Evolutionary conservation across 2,888 invertebrate genomes (phyloP).

Genomic region (Drosophila mayaguana): DNA sequence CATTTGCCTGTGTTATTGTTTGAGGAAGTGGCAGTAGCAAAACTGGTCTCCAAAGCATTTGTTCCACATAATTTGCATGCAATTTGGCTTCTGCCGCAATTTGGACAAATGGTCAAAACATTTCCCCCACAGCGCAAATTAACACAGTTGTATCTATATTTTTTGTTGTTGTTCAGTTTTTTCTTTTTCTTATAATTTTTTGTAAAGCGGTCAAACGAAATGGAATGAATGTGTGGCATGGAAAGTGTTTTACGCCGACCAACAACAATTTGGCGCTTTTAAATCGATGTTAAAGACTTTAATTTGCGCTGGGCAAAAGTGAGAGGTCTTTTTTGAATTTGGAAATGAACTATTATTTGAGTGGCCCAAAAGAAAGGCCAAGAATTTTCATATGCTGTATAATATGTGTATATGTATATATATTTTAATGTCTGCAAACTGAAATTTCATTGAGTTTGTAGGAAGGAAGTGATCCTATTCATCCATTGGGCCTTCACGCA

Average conservation of each 20-base stretch:
- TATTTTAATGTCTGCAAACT: too few species aligned
- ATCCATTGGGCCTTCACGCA: too few species aligned
- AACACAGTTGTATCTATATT: conserved; percentile 67
- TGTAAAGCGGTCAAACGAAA: conserved; percentile 68
- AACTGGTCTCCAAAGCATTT: conserved; percentile 43
- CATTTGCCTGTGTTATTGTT: conserved; percentile 53
- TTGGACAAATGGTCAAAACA: conserved; percentile 61
- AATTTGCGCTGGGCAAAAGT: conserved; percentile 43
- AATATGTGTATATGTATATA: background rate
- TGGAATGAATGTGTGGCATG: conserved; percentile 64
- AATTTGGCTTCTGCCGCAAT: conserved; percentile 73
- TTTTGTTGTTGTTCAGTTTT: conserved; percentile 5
- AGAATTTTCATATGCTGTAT: conserved; percentile 31
- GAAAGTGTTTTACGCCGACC: conserved; percentile 62
- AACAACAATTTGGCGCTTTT: conserved; percentile 31
- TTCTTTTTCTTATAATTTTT: conserved; percentile 14
- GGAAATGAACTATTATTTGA: conserved; percentile 2
- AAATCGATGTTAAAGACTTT: conserved; percentile 48
- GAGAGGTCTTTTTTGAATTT: conserved; percentile 35
- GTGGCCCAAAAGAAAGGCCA: conserved; percentile 18
- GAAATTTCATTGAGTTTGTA: too few species aligned
- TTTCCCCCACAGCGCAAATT: conserved; percentile 57
- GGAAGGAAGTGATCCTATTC: too few species aligned
- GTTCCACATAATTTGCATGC: conserved; percentile 79
- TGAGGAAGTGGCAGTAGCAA: conserved; percentile 58